These are phyloP conservation scores for Lycaena phlaeas DNA, from an alignment of 2,888 invertebrate genomes.

Conservation along the genomic window DNA sequence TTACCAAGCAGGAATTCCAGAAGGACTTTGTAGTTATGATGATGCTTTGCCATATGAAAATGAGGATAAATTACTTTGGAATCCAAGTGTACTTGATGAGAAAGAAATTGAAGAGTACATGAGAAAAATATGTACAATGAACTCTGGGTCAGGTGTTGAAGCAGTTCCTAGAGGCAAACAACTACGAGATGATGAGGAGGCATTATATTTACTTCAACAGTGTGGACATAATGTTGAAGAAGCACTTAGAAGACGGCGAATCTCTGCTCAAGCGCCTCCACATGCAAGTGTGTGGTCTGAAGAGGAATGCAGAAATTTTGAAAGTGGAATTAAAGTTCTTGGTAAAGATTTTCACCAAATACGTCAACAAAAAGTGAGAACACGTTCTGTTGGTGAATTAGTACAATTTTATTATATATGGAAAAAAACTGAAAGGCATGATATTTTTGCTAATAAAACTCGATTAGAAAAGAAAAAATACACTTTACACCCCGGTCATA, in stretches of 20 bases:
- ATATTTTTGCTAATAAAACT: conserved; percentile 90
- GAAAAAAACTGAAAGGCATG: conserved; percentile 99
- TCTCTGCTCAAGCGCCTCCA: conserved; percentile 79
- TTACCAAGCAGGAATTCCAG: conserved; percentile 94
- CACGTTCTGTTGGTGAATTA: conserved; percentile 95
- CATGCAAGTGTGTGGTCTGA: conserved; percentile 95
- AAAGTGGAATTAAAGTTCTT: conserved; percentile 92
- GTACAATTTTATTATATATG: conserved; percentile 97
- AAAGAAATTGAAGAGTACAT: conserved; percentile 86
- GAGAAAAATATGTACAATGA: conserved; percentile 71
- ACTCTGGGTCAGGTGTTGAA: conserved; percentile 49
- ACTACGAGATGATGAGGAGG: conserved; percentile 90
- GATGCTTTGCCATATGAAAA: conserved; percentile 96
- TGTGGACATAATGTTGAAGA: conserved; percentile 97
- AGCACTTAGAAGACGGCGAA: conserved; percentile 85
- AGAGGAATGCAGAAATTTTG: conserved; percentile 97
- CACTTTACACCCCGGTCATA: conserved; percentile 91
- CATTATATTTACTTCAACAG: conserved; percentile 90
- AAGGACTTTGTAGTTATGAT: conserved; percentile 92
- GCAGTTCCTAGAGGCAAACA: conserved; percentile 82
- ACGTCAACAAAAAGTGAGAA: conserved; percentile 93
- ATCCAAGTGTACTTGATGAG: conserved; percentile 83
- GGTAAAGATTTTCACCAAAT: conserved; percentile 98
- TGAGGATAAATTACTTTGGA: conserved; percentile 95
- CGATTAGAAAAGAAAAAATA: conserved; percentile 94